Evolutionary conservation across 2,797 vertebrate genomes (phyloP), one percentile per base, ranked within the genome.

Genomic region (Bradypodion pumilum): DNA sequence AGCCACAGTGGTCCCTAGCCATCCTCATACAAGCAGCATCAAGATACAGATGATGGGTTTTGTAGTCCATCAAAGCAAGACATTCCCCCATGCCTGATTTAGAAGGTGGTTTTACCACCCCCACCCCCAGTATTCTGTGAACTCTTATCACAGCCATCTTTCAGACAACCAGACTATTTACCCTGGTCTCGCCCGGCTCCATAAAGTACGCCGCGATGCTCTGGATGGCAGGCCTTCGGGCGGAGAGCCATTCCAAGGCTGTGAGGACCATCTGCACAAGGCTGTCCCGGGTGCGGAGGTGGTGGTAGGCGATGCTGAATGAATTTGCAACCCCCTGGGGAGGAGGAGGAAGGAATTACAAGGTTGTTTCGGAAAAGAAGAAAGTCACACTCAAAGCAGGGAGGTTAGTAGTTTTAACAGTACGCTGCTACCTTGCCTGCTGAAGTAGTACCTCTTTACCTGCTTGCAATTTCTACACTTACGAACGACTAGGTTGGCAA

Each of bases 251-350:
- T 56, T 88, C 86, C 23, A 95, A 83, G 68, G 95, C 96, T 25
- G 91, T 93, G 83, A 91, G 59, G 76, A 93, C 81, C 23, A 94
- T 66, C 8, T 96, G 94, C 2, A 95, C 87, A 59, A 97, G 46
- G 5, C 94, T 92, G 70, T 94, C 93, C 68, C 76, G 56, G 29
- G 84, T 89, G 73, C 90, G 90, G 69, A 96, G 85, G 0, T 94
- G 86, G 84, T 96, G 95, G 85, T 95, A 97, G 89, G 96, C 96
- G 77, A 85, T 88, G 86, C 96, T 96, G 89, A 97, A 96, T 0
- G 89, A 89, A 19, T 82, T 91, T 46, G 94, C 91, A 49, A 96
- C 92, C 40, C 95, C 96, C 96, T 97, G 91, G 12, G 52, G 19
- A 21, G 25, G 23, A 42, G 83, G 83, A 93, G 81, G 81, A 37